phyloP scores from a whole-genome alignment of 2,113 vertebrate species.

The Sturnus vulgaris region DNA sequence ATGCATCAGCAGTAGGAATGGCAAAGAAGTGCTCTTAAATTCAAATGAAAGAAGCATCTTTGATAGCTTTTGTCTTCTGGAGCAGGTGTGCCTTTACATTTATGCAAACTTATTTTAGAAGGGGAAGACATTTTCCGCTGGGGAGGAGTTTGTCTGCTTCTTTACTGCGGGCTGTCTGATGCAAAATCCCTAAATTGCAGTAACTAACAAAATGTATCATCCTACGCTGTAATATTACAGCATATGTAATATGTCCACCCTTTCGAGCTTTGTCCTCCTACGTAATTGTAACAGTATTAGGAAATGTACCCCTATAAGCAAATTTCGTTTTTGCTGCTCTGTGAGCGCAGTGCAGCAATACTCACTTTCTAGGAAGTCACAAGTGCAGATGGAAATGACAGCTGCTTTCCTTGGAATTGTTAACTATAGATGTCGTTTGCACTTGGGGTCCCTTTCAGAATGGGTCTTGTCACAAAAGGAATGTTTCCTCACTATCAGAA shows the following conservation, averaged over 20 bases:
- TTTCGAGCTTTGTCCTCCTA: background rate
- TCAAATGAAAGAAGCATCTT: background rate
- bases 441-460: background rate
- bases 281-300: background rate
- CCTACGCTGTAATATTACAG: too few relatives aligned
- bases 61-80: background rate
- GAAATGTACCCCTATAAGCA: background rate
- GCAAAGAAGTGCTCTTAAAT: background rate
- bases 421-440: rapidly evolving
- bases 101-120: background rate
- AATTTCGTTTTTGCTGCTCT: background rate
- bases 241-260: background rate
- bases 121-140: background rate
- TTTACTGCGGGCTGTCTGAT: background rate
- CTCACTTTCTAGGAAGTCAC: background rate
- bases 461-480: background rate
- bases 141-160: background rate
- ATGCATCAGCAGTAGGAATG: background rate
- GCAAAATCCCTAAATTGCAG: background rate
- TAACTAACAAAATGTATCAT: background rate
- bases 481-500: rapidly evolving
- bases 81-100: background rate
- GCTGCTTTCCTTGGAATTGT: background rate
- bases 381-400: background rate
- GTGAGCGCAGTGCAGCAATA: background rate